Percentiles rank a stretch among this genome's conserved stretches.
These are phyloP conservation scores for Gavialis gangeticus DNA, from an alignment of 2,113 vertebrate genomes.

Conservation along the genomic window DNA sequence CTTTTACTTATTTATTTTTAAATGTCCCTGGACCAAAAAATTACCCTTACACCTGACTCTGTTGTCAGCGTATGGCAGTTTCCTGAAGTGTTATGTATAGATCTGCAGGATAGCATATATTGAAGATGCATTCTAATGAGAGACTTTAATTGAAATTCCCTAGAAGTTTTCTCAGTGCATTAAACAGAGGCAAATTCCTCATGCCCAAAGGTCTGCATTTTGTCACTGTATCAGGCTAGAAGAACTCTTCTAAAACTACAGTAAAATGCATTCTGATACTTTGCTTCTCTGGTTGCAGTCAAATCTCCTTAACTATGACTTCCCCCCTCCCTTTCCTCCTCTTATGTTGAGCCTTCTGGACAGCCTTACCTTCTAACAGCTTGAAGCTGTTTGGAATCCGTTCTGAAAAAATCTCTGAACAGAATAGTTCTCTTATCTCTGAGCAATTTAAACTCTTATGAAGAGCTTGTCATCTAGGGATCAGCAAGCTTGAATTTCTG, in stretches of 20 bases:
- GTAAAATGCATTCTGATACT: constrained; percentile 38
- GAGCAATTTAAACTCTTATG: background rate
- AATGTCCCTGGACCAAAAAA: background rate
- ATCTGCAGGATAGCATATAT: constrained; percentile 24
- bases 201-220: constrained; percentile 1
- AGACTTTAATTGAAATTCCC: constrained; percentile 50
- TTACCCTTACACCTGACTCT: background rate
- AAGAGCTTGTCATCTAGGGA: constrained; percentile 11
- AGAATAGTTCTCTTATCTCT: background rate
- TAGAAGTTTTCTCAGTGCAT: constrained; percentile 17
- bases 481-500: background rate
- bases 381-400: constrained; percentile 40
- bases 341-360: constrained; percentile 48
- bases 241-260: constrained; percentile 35
- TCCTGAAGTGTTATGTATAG: background rate
- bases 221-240: background rate
- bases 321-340: constrained; percentile 52
- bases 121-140: constrained; percentile 28
- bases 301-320: constrained; percentile 65
- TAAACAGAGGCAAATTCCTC: constrained; percentile 50
- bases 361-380: constrained; percentile 1
- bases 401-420: background rate
- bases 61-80: background rate
- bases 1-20: background rate
- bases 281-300: constrained; percentile 18